Conservation (phyloP, 2,797 vertebrate species). For the Notolabrus celidotus region DNA sequence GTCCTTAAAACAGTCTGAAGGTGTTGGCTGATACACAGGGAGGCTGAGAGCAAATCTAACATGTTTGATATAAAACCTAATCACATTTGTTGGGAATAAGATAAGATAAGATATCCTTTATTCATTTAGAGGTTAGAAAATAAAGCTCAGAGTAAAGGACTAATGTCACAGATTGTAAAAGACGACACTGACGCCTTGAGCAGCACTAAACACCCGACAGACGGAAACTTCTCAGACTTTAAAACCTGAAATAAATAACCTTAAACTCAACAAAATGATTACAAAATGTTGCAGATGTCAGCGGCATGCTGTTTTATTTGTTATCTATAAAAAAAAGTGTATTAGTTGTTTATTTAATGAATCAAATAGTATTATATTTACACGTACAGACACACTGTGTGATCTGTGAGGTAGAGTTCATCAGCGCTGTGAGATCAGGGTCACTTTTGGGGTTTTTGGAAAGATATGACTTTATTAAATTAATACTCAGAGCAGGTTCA, state of each 20-base stretch:
- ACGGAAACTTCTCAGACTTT: constrained; percentile 9
- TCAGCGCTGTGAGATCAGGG: background rate
- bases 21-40: constrained; percentile 73
- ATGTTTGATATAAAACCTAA: constrained; percentile 53
- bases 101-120: constrained; percentile 61
- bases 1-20: constrained; percentile 68
- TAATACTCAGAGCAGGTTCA: too few species aligned
- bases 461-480: background rate
- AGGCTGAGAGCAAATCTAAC: too few species aligned
- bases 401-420: background rate
- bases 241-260: constrained; percentile 31
- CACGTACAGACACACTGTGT: background rate
- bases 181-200: constrained; percentile 42
- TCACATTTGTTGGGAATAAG: too few species aligned
- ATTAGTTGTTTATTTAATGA: too few species aligned
- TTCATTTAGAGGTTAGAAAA: too few species aligned
- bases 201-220: constrained; percentile 48
- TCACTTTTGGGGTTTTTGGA: background rate
- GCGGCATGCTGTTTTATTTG: too few species aligned
- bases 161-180: too few species aligned
- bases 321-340: too few species aligned
- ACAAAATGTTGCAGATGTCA: background rate
- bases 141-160: too few species aligned
- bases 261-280: background rate
- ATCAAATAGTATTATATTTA: too few species aligned